These are phyloP conservation scores for Procavia capensis DNA, from an alignment of 2,113 vertebrate genomes.

Conservation along the genomic window DNA sequence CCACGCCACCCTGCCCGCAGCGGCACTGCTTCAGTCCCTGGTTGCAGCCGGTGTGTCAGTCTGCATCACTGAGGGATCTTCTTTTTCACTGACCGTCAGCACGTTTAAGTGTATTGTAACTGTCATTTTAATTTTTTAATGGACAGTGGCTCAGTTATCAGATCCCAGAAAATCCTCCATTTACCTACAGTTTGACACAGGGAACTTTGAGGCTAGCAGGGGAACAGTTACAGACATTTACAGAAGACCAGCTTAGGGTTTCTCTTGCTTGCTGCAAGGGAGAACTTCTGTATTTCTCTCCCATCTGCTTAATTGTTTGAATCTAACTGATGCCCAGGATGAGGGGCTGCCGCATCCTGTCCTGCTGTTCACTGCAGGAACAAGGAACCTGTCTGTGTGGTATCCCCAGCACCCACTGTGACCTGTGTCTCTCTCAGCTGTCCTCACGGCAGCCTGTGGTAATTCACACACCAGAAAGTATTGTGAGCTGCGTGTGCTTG, in stretches of 20 bases:
- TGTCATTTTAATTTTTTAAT: background rate
- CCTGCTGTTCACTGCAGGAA: background rate
- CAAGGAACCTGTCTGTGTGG: fast-evolving
- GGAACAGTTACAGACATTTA: background rate
- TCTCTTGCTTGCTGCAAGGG: background rate
- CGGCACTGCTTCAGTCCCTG: too few relatives aligned
- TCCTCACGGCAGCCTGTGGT: background rate
- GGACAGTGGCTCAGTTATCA: background rate
- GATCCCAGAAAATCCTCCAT: background rate
- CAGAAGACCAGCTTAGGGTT: fast-evolving
- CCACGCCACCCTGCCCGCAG: too few relatives aligned
- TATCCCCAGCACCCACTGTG: fast-evolving
- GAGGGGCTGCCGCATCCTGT: background rate
- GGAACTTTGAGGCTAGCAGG: background rate
- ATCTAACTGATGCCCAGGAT: background rate
- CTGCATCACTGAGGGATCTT: too few relatives aligned
- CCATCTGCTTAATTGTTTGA: background rate
- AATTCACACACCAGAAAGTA: fast-evolving
- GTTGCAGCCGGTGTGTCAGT: too few relatives aligned
- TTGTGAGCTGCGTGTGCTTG: fast-evolving
- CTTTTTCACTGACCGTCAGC: too few relatives aligned
- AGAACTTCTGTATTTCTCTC: fast-evolving
- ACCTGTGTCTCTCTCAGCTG: fast-evolving
- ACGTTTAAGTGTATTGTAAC: background rate
- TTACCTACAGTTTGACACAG: background rate